phyloP scores from a whole-genome alignment of 2,888 invertebrate genomes.

The Nesidiocoris tenuis region DNA sequence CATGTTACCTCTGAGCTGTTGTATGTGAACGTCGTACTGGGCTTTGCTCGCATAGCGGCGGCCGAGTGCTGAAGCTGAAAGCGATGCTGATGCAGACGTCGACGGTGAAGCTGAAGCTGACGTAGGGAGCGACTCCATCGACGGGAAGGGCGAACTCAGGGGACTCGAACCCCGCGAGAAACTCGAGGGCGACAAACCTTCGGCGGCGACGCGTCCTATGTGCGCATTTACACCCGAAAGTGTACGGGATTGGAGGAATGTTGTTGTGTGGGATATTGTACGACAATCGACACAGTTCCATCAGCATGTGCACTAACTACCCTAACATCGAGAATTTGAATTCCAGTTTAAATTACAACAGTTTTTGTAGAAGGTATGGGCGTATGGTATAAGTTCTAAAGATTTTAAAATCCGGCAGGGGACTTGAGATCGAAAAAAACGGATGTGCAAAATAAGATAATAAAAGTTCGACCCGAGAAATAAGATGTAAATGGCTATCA shows the following conservation, averaged over 20 bases:
- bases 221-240: neutral
- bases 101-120: conserved; percentile 15
- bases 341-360: no score
- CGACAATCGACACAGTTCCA: neutral
- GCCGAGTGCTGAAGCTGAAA: conserved; percentile 7
- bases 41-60: conserved; percentile 44
- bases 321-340: no score
- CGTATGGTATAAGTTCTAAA: no score
- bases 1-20: conserved; percentile 44
- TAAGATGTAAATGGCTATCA: no score
- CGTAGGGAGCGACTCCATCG: conserved; percentile 43
- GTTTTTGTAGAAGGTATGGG: no score
- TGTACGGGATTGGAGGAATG: neutral
- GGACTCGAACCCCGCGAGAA: conserved; percentile 37
- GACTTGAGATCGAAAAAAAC: no score
- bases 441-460: no score
- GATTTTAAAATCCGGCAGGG: no score
- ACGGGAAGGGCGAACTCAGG: conserved; percentile 29
- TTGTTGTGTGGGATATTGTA: no score
- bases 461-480: no score
- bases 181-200: conserved; percentile 15
- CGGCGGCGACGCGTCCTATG: conserved; percentile 11
- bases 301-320: neutral
- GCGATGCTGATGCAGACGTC: conserved; percentile 1
- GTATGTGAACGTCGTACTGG: conserved; percentile 46